phyloP scores from a whole-genome alignment of 1,140 invertebrate genomes.

The Neuroterus valhalla region DNA sequence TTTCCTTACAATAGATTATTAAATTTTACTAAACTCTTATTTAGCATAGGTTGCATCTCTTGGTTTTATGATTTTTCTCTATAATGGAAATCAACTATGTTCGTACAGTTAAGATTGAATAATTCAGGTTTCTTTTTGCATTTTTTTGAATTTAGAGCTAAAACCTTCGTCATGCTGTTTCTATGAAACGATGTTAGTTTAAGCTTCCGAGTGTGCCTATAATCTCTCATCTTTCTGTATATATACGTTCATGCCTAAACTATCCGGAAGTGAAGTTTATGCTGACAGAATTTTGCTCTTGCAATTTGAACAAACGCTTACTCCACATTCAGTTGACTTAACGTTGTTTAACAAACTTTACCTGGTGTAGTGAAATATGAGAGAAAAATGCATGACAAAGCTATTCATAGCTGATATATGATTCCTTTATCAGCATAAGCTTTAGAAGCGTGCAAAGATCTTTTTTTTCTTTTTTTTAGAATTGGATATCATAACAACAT shows the following conservation, averaged over 20 bases:
- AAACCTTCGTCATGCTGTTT: neutral
- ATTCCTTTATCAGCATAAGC: too few relatives aligned
- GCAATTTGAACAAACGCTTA: slow-evolving; percentile 7
- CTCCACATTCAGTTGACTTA: neutral
- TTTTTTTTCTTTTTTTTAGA: too few relatives aligned
- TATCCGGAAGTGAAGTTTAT: neutral
- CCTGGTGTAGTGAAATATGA: neutral
- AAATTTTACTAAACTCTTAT: too few relatives aligned
- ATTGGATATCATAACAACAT: too few relatives aligned
- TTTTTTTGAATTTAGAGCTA: neutral
- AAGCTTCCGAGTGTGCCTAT: neutral
- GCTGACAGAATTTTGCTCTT: slow-evolving; percentile 24
- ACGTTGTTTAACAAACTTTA: neutral
- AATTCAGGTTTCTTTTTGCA: neutral
- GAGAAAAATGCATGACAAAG: neutral
- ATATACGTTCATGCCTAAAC: neutral
- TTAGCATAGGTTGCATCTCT: too few relatives aligned
- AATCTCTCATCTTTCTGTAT: slow-evolving; percentile 8
- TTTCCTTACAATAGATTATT: too few relatives aligned
- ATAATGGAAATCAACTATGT: too few relatives aligned
- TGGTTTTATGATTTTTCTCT: too few relatives aligned
- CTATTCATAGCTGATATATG: too few relatives aligned
- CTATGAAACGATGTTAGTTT: slow-evolving; percentile 17
- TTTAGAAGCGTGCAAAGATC: too few relatives aligned
- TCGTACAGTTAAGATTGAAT: neutral